These are phyloP conservation scores for Acrossocheilus wenchowensis DNA, from an alignment of 2,797 vertebrate genomes.

Conservation along the genomic window DNA sequence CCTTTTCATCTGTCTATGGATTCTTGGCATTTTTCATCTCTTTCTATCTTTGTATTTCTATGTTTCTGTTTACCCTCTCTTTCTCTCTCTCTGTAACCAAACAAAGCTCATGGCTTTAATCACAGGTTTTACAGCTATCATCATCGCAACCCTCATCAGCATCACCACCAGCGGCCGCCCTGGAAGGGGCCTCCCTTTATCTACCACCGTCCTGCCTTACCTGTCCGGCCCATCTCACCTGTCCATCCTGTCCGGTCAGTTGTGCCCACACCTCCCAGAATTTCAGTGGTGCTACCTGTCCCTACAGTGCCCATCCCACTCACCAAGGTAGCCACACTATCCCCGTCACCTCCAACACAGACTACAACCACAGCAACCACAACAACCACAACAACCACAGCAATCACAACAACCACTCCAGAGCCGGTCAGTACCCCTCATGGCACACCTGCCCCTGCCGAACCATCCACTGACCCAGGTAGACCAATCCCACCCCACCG, in stretches of 20 bases:
- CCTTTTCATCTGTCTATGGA: slow-evolving; percentile 34
- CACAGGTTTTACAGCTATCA: slow-evolving; percentile 68
- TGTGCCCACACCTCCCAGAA: slow-evolving; percentile 38
- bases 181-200: slow-evolving; percentile 61
- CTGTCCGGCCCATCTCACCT: slow-evolving; percentile 39
- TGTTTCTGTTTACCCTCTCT: slow-evolving; percentile 14
- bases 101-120: slow-evolving; percentile 70
- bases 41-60: not conserved
- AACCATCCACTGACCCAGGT: slow-evolving; percentile 66
- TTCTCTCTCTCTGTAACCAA: slow-evolving; percentile 53
- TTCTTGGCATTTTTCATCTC: not conserved
- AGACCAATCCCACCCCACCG: slow-evolving; percentile 42
- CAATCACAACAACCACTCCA: slow-evolving; percentile 47
- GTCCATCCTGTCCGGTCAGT: slow-evolving; percentile 33
- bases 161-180: slow-evolving; percentile 58
- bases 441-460: slow-evolving; percentile 52
- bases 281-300: slow-evolving; percentile 43
- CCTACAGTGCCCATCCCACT: slow-evolving; percentile 43
- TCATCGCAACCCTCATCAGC: slow-evolving; percentile 46
- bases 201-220: slow-evolving; percentile 59
- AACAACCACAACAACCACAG: slow-evolving; percentile 41
- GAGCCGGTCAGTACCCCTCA: slow-evolving; percentile 62
- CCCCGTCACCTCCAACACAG: slow-evolving; percentile 39
- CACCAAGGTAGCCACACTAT: slow-evolving; percentile 14
- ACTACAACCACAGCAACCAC: slow-evolving; percentile 27